Base-by-base conservation (phyloP, 2,113 vertebrate species). In the Macquaria australasica region DNA sequence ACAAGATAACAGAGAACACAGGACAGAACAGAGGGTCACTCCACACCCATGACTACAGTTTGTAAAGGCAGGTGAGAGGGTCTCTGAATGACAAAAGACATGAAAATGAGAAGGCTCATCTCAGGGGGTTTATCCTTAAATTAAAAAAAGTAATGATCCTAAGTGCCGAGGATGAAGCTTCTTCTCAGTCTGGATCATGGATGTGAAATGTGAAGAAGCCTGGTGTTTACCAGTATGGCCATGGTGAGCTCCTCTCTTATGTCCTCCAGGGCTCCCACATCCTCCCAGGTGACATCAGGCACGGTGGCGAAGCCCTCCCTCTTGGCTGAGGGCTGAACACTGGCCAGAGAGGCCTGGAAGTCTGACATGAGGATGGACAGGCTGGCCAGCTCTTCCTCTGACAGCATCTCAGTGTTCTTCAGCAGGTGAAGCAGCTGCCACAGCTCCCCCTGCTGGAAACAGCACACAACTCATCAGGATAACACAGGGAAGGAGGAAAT, bases 281-380 rank as follows among this genome's bases (percentile, higher is more conserved):
- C 97, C 9, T 96, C 96, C 98, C 98, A 99, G 0, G 97, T 98
- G 85, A 99, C 98, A 53, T 97, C 97, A 0, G 98, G 98, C 37
- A 99, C 96, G 0, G 98, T 99, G 89, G 97, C 97, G 73, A 99
- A 99, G 86, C 98, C 98, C 93, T 99, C 98, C 56, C 98, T 96
- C 94, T 99, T 99, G 83, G 98, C 98, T 9, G 98, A 99, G 3
- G 98, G 98, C 48, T 99, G 98, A 9, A 99, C 97, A 0, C 94
- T 94, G 72, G 96, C 77, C 67, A 99, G 92, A 0, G 98, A 96
- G 9, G 89, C 88, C 91, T 94, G 94, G 86, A 99, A 99, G 91
- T 99, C 98, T 5, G 96, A 96, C 96, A 98, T 94, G 87, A 97
- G 95, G 59, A 99, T 96, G 84, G 95, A 95, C 3, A 99, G 92